Evolutionary conservation across 2,888 invertebrate genomes (phyloP), one percentile per base, ranked within the genome.

Genomic region (Aporophyla nigra): DNA sequence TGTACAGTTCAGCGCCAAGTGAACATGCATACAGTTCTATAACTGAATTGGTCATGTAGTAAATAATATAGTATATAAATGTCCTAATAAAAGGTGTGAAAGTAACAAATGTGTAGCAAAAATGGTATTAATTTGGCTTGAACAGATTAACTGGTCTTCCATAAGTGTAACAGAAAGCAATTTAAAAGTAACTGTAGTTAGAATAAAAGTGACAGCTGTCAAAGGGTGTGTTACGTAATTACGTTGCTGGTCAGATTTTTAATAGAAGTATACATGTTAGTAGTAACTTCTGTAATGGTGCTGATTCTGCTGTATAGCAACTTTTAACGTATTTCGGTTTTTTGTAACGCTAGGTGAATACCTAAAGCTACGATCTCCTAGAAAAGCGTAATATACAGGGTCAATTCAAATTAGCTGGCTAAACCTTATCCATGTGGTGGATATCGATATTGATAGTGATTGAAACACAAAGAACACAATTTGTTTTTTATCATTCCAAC

Each of bases 91-190:
- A 61, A 46, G 12, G 14, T 10, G 33, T 73, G 43, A 46, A 54
- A 61, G 3, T 16, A 16, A 24, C 19, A 49, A 12, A 12, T 19
- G 19, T 5, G 19, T 14, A 27, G 7, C n/a, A 43, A 27, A 19
- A 27, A 33, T 24, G 54, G 43, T 33, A 69, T 56, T 72, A 7
- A n/a, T 59, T 51, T 59, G 61, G 33, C 54, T 49, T 62, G 62
- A 12, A 40, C 24, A 24, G 19, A 73, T 51, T 54, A n/a, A 7
- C 27, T 10, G 16, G 62, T 74, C 74, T 74, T 74, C 74, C 74
- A 49, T 74, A 53, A 12, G 5, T 73, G 53, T 74, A 74, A 73
- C 0, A 16, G 1, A 56, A 43, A 62, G 74, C 74, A 62, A 62
- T 74, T 6, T 61, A 7, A 58, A 58, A 16, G 24, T 58, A 16